Conservation (phyloP, 37 sponge, comb jelly and placozoan species). For the Aplysina aerophoba region DNA sequence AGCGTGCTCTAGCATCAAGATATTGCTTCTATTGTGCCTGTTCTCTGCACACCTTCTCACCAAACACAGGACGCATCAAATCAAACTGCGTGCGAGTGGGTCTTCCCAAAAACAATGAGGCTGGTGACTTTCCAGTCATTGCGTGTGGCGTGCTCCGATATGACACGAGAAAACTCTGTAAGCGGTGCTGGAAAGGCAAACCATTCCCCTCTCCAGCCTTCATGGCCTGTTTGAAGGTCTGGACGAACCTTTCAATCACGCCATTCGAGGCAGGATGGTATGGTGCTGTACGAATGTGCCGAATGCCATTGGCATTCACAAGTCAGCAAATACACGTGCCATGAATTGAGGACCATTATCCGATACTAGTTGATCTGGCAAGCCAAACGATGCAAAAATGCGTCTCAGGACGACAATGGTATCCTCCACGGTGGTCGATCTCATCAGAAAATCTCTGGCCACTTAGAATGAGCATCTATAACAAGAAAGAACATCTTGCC, state of each 20-base stretch:
- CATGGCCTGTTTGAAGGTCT: neutral
- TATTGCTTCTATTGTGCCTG: slow-evolving; percentile 14
- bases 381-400: neutral
- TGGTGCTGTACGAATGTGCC: neutral
- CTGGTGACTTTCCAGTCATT: too few species aligned
- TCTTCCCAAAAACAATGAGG: too few species aligned
- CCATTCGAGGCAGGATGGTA: neutral
- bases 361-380: slow-evolving; percentile 10
- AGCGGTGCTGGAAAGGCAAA: too few species aligned
- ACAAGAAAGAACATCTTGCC: slow-evolving; percentile 1
- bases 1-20: neutral
- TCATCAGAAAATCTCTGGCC: neutral
- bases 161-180: too few species aligned
- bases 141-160: too few species aligned
- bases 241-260: neutral
- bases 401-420: neutral
- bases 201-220: neutral
- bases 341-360: slow-evolving; percentile 19
- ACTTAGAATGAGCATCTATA: neutral
- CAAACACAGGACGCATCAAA: slow-evolving; percentile 3
- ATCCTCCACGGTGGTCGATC: neutral
- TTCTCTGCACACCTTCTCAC: neutral
- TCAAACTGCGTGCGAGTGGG: too few species aligned
- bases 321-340: neutral
- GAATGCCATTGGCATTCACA: neutral